Evolutionary conservation across 2,113 vertebrate genomes (phyloP).

Genomic region (Propithecus coquereli): DNA sequence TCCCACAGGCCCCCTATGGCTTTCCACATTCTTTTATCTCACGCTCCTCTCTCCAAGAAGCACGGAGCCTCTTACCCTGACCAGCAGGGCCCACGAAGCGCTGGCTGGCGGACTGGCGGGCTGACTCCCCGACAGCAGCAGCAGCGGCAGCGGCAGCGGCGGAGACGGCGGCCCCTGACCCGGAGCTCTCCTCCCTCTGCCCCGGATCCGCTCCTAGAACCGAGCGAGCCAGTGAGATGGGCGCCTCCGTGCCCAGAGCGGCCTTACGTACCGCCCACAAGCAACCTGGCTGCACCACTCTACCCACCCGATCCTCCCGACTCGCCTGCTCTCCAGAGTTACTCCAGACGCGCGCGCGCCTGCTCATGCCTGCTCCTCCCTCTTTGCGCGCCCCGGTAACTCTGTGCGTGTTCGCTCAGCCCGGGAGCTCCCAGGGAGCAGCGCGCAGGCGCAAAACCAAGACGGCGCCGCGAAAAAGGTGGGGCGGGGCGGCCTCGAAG

Average conservation of each 20-base stretch:
- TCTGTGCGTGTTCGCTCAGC: neutral
- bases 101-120: neutral
- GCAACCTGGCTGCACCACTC: constrained; percentile 11
- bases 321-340: constrained; percentile 61
- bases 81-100: constrained; percentile 4
- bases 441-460: constrained; percentile 47
- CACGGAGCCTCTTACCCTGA: constrained; percentile 46
- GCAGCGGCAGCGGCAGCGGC: neutral
- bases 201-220: constrained; percentile 55
- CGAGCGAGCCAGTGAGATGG: neutral
- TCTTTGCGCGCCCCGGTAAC: neutral
- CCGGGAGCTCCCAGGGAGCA: neutral
- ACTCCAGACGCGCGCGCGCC: neutral
- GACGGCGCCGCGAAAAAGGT: neutral
- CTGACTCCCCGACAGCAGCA: neutral
- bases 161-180: neutral
- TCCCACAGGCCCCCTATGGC: neutral
- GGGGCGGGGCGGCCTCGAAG: neutral
- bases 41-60: neutral
- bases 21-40: neutral
- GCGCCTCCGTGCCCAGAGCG: constrained; percentile 35
- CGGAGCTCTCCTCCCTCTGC: constrained; percentile 28
- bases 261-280: neutral
- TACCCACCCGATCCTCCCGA: constrained; percentile 28
- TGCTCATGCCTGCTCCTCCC: neutral